Evolutionary conservation across 2,113 vertebrate genomes (phyloP).

Genomic region (Carettochelys insculpta): DNA sequence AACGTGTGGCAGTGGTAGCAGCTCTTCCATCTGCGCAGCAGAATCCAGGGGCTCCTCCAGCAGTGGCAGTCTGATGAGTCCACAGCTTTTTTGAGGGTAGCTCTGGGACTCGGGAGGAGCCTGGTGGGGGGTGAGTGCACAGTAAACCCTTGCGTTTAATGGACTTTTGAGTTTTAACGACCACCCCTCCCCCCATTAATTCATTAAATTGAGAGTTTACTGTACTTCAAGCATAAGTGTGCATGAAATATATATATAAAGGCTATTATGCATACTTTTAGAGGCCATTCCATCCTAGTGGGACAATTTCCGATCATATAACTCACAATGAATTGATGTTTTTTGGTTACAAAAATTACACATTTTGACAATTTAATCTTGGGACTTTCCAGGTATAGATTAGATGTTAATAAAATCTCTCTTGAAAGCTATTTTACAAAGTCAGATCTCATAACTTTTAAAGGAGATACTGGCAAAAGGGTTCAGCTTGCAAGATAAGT

Average conservation of each 20-base stretch:
- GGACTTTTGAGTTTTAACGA: no score
- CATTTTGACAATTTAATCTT: accelerated
- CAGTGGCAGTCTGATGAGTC: no score
- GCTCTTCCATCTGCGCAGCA: no score
- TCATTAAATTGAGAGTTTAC: no score
- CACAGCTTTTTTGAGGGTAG: no score
- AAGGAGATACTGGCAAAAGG: not conserved
- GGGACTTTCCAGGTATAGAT: not conserved
- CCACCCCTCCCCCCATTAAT: no score
- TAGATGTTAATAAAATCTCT: not conserved
- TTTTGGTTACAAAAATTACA: not conserved
- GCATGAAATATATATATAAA: not conserved
- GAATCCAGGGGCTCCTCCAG: no score
- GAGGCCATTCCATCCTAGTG: not conserved
- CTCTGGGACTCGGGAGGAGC: no score
- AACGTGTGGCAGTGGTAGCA: no score
- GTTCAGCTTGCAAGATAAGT: not conserved
- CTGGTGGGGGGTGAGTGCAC: no score
- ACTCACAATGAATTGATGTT: not conserved
- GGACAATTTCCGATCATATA: not conserved
- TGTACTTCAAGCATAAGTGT: not conserved
- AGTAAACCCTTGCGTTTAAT: no score
- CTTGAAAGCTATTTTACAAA: not conserved
- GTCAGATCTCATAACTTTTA: not conserved
- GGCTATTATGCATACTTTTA: not conserved